A percentile compares a stretch with the other conserved stretches of the same genome.
These are phyloP conservation scores for Vultur gryphus DNA, from an alignment of 2,797 vertebrate species.

Conservation along the genomic window DNA sequence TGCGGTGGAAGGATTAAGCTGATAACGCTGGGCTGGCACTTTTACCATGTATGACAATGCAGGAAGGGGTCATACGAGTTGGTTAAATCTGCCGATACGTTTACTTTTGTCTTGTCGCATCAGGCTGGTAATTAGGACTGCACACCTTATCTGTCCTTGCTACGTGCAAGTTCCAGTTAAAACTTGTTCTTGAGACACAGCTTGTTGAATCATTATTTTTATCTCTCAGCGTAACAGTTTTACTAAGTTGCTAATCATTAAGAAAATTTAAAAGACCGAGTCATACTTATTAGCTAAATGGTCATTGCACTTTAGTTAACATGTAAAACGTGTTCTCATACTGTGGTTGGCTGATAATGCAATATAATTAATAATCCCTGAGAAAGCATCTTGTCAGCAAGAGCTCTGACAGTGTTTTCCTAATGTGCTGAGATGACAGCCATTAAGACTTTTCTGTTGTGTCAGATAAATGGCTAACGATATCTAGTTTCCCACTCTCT, in stretches of 20 bases:
- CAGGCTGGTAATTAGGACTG: conserved; percentile 7
- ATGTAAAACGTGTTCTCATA: conserved; percentile 16
- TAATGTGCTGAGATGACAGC: conserved; percentile 50
- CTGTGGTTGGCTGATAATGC: conserved; percentile 63
- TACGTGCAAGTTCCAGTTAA: conserved; percentile 29
- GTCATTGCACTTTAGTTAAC: conserved; percentile 61
- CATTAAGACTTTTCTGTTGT: conserved; percentile 47
- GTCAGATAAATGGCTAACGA: conserved; percentile 19
- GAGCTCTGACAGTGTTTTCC: conserved; percentile 61
- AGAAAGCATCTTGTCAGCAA: conserved; percentile 75
- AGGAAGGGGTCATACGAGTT: neutral
- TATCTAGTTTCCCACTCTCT: conserved; percentile 11
- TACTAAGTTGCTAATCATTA: conserved; percentile 76
- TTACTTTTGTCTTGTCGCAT: neutral
- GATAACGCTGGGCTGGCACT: neutral
- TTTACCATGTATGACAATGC: neutral
- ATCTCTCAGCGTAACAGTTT: conserved; percentile 64
- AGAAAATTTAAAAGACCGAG: conserved; percentile 51
- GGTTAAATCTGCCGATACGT: neutral
- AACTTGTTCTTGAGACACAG: conserved; percentile 42
- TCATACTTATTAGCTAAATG: conserved; percentile 66
- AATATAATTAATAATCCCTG: conserved; percentile 72
- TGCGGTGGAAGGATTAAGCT: neutral
- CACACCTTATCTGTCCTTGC: neutral
- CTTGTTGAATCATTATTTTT: conserved; percentile 48